Evolutionary conservation across 2,113 vertebrate species (phyloP).

Genomic region (Solea solea): DNA sequence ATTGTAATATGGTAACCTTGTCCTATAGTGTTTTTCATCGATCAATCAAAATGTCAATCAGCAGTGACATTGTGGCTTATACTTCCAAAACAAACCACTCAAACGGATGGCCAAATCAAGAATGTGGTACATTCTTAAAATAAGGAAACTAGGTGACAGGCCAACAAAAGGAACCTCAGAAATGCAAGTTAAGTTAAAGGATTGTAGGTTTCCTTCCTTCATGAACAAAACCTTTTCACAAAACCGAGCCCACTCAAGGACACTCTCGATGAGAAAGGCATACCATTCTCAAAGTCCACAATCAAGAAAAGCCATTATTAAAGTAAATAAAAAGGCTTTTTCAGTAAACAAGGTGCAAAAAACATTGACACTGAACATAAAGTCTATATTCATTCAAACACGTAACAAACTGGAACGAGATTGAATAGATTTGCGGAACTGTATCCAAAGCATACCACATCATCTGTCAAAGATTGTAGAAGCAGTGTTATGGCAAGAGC

Average conservation of each 20-base stretch:
- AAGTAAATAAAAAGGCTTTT: neutral
- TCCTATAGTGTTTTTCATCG: neutral
- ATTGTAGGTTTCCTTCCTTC: neutral
- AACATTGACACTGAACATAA: neutral
- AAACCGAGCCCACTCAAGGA: neutral
- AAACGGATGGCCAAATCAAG: neutral
- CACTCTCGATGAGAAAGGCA: neutral
- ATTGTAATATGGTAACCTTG: neutral
- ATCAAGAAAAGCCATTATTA: neutral
- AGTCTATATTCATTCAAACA: neutral
- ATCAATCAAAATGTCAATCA: neutral
- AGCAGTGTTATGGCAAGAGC: neutral
- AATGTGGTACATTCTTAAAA: neutral
- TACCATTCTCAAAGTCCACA: neutral
- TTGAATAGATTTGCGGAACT: too few species aligned
- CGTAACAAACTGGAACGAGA: neutral
- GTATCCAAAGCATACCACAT: neutral
- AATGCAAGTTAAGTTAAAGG: neutral
- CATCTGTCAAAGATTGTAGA: neutral
- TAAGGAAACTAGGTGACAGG: neutral
- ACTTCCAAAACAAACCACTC: constrained; percentile 1
- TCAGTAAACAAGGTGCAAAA: neutral
- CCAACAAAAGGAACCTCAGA: neutral
- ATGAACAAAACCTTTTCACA: constrained; percentile 4
- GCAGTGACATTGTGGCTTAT: neutral